A percentile compares a stretch with the other conserved stretches of the same genome.
phyloP scores from a whole-genome alignment of 1,140 invertebrate genomes.

The Drosophila insularis region DNA sequence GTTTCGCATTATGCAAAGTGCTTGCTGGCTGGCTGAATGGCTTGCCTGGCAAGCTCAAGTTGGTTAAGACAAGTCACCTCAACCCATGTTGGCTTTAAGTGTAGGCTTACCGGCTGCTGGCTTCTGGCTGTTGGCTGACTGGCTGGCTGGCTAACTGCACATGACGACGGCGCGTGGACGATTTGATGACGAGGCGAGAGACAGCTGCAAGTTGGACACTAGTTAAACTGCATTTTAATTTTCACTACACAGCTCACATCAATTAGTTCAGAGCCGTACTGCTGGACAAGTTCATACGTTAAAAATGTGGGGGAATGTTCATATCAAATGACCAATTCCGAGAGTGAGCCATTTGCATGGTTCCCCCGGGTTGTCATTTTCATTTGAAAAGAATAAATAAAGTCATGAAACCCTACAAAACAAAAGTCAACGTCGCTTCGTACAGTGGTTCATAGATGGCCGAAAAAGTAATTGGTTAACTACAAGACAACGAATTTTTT shows the following conservation, averaged over 20 bases:
- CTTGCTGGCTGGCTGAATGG: conserved; percentile 9
- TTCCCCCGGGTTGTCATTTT: conserved; percentile 71
- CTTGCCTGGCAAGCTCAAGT: conserved; percentile 7
- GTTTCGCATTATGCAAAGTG: conserved; percentile 57
- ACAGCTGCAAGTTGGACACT: conserved; percentile 31
- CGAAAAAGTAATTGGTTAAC: not conserved
- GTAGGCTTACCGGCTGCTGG: conserved; percentile 35
- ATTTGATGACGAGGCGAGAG: conserved; percentile 6
- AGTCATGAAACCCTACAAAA: conserved; percentile 55
- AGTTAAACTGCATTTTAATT: conserved; percentile 75
- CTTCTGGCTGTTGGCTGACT: conserved; percentile 8
- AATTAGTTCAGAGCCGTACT: conserved; percentile 59
- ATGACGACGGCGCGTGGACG: conserved; percentile 26
- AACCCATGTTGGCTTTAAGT: conserved; percentile 22
- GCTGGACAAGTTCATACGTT: conserved; percentile 15
- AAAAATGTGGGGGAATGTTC: conserved; percentile 39
- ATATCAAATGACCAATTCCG: conserved; percentile 77
- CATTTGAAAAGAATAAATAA: conserved; percentile 40
- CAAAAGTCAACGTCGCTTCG: conserved; percentile 4
- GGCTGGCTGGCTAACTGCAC: conserved; percentile 25
- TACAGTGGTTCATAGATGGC: conserved; percentile 33
- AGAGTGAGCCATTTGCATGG: conserved; percentile 64
- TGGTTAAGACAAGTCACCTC: conserved; percentile 20
- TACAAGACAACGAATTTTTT: not conserved
- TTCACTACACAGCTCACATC: conserved; percentile 56